A percentile compares a stretch with the other conserved stretches of the same genome.
phyloP scores from a whole-genome alignment of 2,797 vertebrate species.

The Sarcoramphus papa region DNA sequence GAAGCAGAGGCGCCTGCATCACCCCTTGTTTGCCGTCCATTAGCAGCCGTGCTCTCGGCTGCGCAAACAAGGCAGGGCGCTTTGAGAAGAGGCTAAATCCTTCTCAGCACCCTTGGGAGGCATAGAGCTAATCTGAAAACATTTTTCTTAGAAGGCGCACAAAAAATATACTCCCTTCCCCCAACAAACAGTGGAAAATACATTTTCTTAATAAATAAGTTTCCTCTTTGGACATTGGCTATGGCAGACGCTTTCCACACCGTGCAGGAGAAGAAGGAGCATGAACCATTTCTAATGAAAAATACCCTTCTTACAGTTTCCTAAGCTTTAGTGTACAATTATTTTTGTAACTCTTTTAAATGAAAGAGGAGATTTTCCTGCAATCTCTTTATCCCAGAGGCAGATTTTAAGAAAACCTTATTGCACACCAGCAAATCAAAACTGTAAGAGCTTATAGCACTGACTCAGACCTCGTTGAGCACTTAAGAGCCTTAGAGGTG shows the following conservation, averaged over 20 bases:
- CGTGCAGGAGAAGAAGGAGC: not conserved
- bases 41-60: not conserved
- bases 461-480: not conserved
- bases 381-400: not conserved
- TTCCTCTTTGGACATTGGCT: not conserved
- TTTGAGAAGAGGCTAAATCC: not conserved
- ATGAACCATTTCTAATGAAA: not conserved
- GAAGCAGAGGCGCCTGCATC: not conserved
- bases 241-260: not conserved
- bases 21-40: not conserved
- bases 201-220: not conserved
- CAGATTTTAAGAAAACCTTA: not conserved
- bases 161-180: not conserved
- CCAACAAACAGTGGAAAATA: not conserved
- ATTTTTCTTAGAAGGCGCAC: not conserved
- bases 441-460: not conserved
- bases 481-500: not conserved
- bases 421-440: not conserved
- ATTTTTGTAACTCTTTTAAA: not conserved
- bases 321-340: not conserved
- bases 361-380: not conserved
- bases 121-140: not conserved
- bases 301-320: not conserved
- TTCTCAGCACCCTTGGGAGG: not conserved
- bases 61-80: not conserved